Percentiles rank a stretch among this genome's conserved stretches.
Conservation (phyloP, 2,797 vertebrate species). For the Brachyalestes nurse region DNA sequence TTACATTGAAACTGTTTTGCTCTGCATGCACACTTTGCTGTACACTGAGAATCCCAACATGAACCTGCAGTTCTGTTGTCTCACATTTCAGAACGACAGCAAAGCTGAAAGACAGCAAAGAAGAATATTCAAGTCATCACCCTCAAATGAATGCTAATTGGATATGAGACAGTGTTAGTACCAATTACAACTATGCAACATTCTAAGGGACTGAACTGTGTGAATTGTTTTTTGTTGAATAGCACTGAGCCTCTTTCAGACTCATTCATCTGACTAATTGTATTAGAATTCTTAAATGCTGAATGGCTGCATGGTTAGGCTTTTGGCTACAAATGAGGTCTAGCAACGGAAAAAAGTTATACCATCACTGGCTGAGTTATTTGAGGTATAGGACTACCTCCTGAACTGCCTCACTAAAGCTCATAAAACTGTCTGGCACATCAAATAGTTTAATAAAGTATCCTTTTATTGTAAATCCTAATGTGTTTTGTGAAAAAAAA, state of each 20-base stretch:
- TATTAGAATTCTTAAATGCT: constrained; percentile 13
- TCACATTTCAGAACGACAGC: background rate
- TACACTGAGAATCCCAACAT: background rate
- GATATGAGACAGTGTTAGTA: background rate
- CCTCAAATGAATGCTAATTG: background rate
- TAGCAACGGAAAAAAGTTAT: background rate
- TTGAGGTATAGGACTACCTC: no score
- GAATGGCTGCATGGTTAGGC: background rate
- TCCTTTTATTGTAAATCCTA: no score
- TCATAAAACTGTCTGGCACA: no score
- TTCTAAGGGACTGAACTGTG: background rate
- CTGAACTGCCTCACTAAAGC: no score
- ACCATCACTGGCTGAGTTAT: background rate
- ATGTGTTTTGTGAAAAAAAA: no score
- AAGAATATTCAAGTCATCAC: background rate
- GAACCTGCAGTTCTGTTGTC: background rate
- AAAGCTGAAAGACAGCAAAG: background rate
- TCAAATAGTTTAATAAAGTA: no score
- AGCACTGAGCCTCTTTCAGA: background rate
- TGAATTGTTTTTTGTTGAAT: background rate
- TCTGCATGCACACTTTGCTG: background rate
- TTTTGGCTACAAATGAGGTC: background rate
- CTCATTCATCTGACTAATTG: background rate
- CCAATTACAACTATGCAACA: background rate
- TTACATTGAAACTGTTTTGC: no score